Evolutionary conservation across 2,797 vertebrate species (phyloP).

Genomic region (Kryptopterus vitreolus): DNA sequence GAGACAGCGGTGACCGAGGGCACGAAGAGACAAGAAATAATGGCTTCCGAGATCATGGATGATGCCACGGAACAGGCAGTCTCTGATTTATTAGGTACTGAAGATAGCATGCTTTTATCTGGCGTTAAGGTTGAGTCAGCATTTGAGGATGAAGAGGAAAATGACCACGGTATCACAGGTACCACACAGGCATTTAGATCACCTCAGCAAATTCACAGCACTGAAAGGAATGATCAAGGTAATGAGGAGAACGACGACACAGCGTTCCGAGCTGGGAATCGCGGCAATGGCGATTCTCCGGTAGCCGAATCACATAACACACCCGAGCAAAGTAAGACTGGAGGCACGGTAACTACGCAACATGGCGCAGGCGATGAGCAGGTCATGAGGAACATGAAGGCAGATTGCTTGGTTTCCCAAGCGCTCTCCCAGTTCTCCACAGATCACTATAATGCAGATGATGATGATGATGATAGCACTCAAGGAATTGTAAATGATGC

Average conservation of each 20-base stretch:
- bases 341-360: background rate
- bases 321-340: background rate
- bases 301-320: constrained; percentile 13
- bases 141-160: constrained; percentile 75
- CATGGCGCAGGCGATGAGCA: background rate
- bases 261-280: constrained; percentile 22
- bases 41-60: background rate
- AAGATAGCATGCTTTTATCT: constrained; percentile 70
- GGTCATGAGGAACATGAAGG: background rate
- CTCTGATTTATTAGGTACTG: constrained; percentile 55
- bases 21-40: constrained; percentile 27
- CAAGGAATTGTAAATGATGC: constrained; percentile 21
- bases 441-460: constrained; percentile 11
- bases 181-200: constrained; percentile 2
- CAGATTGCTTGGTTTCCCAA: background rate
- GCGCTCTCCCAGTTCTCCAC: background rate
- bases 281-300: background rate
- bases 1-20: background rate
- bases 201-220: constrained; percentile 8
- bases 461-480: constrained; percentile 25
- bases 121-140: constrained; percentile 72
- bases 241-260: constrained; percentile 52
- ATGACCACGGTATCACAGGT: constrained; percentile 36
- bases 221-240: constrained; percentile 36
- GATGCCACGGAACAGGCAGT: constrained; percentile 21